Percentiles rank a stretch among this genome's conserved stretches.
Evolutionary conservation across 1,140 invertebrate species (phyloP).

Genomic region (Dermatophagoides farinae): DNA sequence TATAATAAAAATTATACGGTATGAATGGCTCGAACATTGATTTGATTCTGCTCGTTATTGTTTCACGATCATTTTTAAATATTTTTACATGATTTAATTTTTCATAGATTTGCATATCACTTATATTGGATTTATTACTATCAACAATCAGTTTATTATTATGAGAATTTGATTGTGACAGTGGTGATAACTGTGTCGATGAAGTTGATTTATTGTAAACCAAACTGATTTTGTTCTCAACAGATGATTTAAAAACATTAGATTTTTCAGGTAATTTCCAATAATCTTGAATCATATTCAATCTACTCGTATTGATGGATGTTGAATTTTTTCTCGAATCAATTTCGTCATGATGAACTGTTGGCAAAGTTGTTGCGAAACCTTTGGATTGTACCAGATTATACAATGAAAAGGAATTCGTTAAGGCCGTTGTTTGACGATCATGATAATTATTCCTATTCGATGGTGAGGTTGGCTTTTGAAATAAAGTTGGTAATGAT

Average conservation of each 20-base stretch:
- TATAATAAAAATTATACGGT: background rate
- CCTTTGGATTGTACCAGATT: no score
- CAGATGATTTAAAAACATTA: background rate
- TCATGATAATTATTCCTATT: no score
- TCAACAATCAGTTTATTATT: background rate
- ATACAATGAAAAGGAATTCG: no score
- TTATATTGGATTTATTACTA: background rate
- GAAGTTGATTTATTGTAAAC: background rate
- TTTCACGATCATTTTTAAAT: background rate
- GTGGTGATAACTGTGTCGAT: no score
- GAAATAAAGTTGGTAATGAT: no score
- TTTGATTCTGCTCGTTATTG: background rate
- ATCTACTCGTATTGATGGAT: no score
- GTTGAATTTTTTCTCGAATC: no score
- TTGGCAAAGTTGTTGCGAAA: no score
- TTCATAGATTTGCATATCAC: background rate
- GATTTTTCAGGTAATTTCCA: background rate
- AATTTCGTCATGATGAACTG: no score
- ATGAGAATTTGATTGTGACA: background rate
- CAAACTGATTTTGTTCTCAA: background rate
- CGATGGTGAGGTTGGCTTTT: no score
- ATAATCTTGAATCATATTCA: background rate
- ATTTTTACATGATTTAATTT: background rate
- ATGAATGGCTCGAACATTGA: background rate
- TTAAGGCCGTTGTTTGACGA: no score